Evolutionary conservation across 2,113 vertebrate species (phyloP), one percentile per base, ranked within the genome.

Genomic region (Ammospiza caudacuta): DNA sequence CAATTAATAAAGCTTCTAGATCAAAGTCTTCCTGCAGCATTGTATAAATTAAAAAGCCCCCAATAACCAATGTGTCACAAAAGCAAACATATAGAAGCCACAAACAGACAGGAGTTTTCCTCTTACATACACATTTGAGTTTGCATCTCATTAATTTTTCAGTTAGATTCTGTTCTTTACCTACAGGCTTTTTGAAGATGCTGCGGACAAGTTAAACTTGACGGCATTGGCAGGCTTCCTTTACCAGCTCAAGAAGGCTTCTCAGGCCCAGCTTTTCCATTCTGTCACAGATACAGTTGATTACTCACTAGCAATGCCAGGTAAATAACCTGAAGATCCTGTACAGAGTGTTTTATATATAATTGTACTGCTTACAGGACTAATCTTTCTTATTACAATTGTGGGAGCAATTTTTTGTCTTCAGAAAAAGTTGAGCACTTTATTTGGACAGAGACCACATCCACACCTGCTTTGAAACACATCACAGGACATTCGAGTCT

Each of bases 231-330:
- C 99, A 79, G 98, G 98, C 9, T 99, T 99, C 93, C 98, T 99
- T 82, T 98, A 99, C 97, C 99, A 99, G 96, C 98, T 99, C 75
- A 98, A 99, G 64, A 99, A 98, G 95, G 99, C 99, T 3, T 99
- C 99, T 17, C 99, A 99, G 96, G 98, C 98, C 27, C 99, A 99
- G 95, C 98, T 99, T 61, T 99, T 99, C 76, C 98, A 99, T 96
- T 99, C 99, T 0, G 98, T 99, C 13, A 98, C 98, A 4, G 99
- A 99, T 54, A 99, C 98, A 0, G 98, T 99, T 31, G 99, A 99
- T 89, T 99, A 99, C 80, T 99, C 98, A 0, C 97, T 99, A 89
- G 98, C 98, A 28, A 99, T 99, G 99, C 99, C 99, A 97, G 99
- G 99, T 99, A 98, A 97, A 61, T 72, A 2, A 10, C 46, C 20